Conservation (phyloP, 2,888 invertebrate species). For the Xestobium rufovillosum region DNA sequence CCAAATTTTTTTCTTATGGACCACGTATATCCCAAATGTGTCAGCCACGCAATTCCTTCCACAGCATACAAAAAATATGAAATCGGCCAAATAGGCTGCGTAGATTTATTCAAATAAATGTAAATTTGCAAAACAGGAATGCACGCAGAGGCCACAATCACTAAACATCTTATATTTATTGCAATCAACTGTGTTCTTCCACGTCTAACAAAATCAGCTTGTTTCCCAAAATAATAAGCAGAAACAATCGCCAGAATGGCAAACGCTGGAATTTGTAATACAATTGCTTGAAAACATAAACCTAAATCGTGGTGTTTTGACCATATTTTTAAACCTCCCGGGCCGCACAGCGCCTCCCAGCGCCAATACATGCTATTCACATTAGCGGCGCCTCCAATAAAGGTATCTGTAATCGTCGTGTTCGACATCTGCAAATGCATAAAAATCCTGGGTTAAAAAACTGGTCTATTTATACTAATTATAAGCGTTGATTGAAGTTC, state of each 20-base stretch:
- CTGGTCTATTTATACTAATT: too few species aligned
- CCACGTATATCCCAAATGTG: conserved; percentile 70
- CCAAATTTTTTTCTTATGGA: conserved; percentile 58
- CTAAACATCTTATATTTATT: conserved; percentile 57
- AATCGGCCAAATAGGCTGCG: conserved; percentile 51
- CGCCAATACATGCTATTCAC: conserved; percentile 52
- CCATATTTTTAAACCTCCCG: conserved; percentile 64
- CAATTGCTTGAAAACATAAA: conserved; percentile 78
- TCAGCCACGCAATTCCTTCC: conserved; percentile 70
- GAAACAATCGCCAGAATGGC: conserved; percentile 67
- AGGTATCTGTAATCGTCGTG: too few species aligned
- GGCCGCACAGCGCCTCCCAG: conserved; percentile 71
- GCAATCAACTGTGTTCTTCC: conserved; percentile 55
- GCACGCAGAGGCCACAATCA: conserved; percentile 55
- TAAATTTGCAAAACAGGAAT: conserved; percentile 64
- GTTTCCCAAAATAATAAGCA: conserved; percentile 72
- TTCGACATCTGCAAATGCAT: too few species aligned
- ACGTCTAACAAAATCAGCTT: conserved; percentile 54
- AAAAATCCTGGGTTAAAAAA: too few species aligned
- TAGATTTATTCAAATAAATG: conserved; percentile 49
- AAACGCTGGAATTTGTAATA: conserved; percentile 68
- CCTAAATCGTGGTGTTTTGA: conserved; percentile 68
- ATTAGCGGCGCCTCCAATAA: conserved; percentile 21
- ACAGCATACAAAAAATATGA: conserved; percentile 65
- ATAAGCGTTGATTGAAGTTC: too few species aligned